phyloP scores from a whole-genome alignment of 64 coral and sea anemone genomes.

The Stichodactyla helianthus region DNA sequence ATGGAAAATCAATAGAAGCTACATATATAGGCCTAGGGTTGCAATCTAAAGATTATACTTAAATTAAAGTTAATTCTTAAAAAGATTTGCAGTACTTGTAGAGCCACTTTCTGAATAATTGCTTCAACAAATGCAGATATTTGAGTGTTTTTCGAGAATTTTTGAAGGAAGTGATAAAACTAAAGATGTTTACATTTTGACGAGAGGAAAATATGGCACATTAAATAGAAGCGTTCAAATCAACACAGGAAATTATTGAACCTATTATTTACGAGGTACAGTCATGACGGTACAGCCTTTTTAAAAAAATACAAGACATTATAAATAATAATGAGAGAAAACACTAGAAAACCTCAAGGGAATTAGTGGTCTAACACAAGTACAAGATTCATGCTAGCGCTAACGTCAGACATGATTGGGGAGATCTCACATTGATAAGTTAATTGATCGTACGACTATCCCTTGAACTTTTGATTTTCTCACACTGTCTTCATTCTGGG shows the following conservation, averaged over 20 bases:
- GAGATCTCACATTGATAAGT: neutral
- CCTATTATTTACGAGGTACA: neutral
- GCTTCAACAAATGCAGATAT: no score
- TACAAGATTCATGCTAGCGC: neutral
- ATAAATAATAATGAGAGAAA: constrained; percentile 11
- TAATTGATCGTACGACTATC: neutral
- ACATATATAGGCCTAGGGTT: no score
- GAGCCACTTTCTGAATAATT: no score
- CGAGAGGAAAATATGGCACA: neutral
- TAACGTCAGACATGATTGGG: neutral
- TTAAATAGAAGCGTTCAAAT: neutral
- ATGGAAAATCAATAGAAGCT: no score
- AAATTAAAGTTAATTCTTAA: no score
- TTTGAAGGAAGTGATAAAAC: neutral
- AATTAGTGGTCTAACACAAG: neutral
- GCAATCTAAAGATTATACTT: no score
- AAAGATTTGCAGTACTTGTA: no score
- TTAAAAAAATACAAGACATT: neutral
- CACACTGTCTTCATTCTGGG: neutral
- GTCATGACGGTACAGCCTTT: neutral
- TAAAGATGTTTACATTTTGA: no score
- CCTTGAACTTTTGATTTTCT: neutral
- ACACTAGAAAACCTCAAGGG: neutral
- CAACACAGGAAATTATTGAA: neutral
- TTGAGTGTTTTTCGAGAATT: no score